Conservation (phyloP, 2,888 invertebrate genomes). For the Drosophila paracracens region DNA sequence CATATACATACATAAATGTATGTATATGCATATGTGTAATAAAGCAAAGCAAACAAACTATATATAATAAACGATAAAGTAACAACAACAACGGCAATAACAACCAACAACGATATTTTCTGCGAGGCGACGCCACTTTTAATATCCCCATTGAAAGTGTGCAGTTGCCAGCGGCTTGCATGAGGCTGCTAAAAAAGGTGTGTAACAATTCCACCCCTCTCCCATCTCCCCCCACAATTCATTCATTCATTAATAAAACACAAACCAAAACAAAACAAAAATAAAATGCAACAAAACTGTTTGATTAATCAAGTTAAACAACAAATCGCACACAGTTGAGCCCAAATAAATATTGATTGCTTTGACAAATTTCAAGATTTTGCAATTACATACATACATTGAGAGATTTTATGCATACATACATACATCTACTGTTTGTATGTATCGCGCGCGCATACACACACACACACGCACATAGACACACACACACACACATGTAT, state of each 20-base stretch:
- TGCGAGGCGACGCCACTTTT: slow-evolving; percentile 42
- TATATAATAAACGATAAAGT: slow-evolving; percentile 14
- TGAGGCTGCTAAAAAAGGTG: slow-evolving; percentile 77
- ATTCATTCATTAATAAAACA: slow-evolving; percentile 14
- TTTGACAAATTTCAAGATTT: slow-evolving; percentile 37
- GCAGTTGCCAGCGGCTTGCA: slow-evolving; percentile 69
- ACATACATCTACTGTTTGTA: slow-evolving; percentile 38
- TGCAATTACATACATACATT: slow-evolving; percentile 23
- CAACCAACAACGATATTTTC: slow-evolving; percentile 40
- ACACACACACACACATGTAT: slow-evolving; percentile 15
- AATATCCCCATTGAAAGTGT: slow-evolving; percentile 41
- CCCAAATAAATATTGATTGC: slow-evolving; percentile 40
- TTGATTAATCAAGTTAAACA: slow-evolving; percentile 9
- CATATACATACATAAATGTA: slow-evolving; percentile 9
- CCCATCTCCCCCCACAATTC: neutral
- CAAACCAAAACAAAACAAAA: slow-evolving; percentile 24
- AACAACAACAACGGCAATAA: slow-evolving; percentile 27
- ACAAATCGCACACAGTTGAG: slow-evolving; percentile 4
- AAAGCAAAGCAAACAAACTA: slow-evolving; percentile 21
- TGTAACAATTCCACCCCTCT: slow-evolving; percentile 46
- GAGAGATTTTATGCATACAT: slow-evolving; percentile 35
- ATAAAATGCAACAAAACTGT: neutral
- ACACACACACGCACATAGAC: slow-evolving; percentile 30
- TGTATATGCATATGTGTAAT: slow-evolving; percentile 19
- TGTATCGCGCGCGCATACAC: slow-evolving; percentile 49